Percentiles rank a stretch among this genome's conserved stretches.
These are phyloP conservation scores for Apostichopus californicus DNA, from an alignment of 35 echinoderm and acorn worm genomes.

Conservation along the genomic window DNA sequence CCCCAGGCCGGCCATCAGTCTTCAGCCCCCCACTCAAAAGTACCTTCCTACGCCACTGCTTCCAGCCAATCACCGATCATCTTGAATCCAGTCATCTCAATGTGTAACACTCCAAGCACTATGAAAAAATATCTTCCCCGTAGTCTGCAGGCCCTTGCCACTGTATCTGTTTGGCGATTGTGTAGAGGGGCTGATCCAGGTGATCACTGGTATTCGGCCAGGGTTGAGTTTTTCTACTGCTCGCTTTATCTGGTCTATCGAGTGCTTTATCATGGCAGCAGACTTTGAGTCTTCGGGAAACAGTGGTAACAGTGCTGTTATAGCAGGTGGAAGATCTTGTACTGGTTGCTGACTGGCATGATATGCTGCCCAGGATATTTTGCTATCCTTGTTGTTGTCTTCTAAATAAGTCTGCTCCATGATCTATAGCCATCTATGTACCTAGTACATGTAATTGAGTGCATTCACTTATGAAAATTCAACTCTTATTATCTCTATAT, in stretches of 20 bases:
- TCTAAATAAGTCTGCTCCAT: too few species aligned
- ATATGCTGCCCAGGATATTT: conserved; percentile 26
- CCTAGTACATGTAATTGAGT: too few species aligned
- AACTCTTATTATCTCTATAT: too few species aligned
- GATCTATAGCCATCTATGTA: too few species aligned
- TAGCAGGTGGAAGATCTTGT: background rate
- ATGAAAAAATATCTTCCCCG: conserved; percentile 67
- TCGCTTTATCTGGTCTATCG: conserved; percentile 54
- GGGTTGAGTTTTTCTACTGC: conserved; percentile 61
- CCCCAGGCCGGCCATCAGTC: too few species aligned
- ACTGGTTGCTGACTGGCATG: conserved; percentile 12
- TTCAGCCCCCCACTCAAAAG: too few species aligned
- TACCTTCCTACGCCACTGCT: too few species aligned
- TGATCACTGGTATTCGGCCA: conserved; percentile 44
- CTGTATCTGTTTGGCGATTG: conserved; percentile 52
- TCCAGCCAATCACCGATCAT: conserved; percentile 11
- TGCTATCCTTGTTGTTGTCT: too few species aligned
- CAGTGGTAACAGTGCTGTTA: conserved; percentile 1
- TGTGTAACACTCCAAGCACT: conserved; percentile 64
- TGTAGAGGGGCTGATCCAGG: conserved; percentile 68
- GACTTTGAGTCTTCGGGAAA: conserved; percentile 2
- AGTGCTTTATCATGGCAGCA: conserved; percentile 61
- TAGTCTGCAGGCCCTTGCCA: conserved; percentile 33
- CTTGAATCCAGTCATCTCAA: conserved; percentile 60
- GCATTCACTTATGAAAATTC: too few species aligned